Base-by-base conservation (phyloP, 1,140 invertebrate genomes). In the Drosophila pallidifrons region DNA sequence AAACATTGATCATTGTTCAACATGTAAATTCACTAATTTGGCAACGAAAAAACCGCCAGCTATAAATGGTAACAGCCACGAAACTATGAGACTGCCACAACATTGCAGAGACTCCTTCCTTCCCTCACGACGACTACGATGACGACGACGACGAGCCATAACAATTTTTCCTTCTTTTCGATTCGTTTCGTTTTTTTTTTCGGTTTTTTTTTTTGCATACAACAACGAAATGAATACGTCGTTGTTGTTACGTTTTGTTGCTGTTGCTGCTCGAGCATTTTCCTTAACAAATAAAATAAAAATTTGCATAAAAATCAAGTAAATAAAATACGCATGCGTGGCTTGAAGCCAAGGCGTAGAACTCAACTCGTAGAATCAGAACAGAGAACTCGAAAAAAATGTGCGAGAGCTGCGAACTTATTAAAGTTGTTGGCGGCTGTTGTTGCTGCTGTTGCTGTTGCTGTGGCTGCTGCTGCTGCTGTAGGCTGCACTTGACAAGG, bases 1-100 rank as follows among this genome's bases (percentile, higher is more conserved):
- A 89, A 89, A 89, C 85, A 89, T 89, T 89, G 85, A 89, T 89
- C 85, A 89, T 89, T 89, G 85, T 89, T 89, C 85, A 89, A 89
- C 85, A 89, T 89, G 85, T 89, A 89, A 89, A 89, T 89, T 89
- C 85, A 85, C 85, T 89, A 89, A 89, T 89, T 89, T 89, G 85
- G 85, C 81, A 89, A 81, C 83, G 68, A 82, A 86, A 82, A 75
- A 75, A 77, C 71, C 49, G 79, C 68, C 74, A 77, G 78, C 85
- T 89, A 89, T 89, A 89, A 89, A 89, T 89, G 85, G 85, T 89
- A 89, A 89, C 77, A 89, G 71, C 75, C 61, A 70, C 68, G 81
- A 78, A 49, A 63, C 28, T 35, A 35, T 45, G 25, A 71, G 75
- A 60, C 69, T 71, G 46, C 54, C 76, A 58, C 35, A 60, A 57